phyloP scores from a whole-genome alignment of 2,113 vertebrate genomes.

The Delphinapterus leucas region DNA sequence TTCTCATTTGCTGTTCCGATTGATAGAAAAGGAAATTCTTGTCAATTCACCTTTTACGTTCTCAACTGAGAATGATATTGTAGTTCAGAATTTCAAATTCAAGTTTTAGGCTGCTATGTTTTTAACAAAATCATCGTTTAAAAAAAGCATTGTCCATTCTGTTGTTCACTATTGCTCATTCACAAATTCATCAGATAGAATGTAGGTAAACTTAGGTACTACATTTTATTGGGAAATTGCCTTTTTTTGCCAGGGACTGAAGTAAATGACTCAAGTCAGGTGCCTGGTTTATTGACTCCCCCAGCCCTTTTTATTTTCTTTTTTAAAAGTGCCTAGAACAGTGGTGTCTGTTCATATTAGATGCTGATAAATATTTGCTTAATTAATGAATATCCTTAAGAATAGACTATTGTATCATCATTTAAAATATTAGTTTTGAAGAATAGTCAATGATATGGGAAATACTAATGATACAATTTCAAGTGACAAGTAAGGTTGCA shows the following conservation, averaged over 20 bases:
- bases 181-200: conserved; percentile 44
- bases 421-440: not conserved
- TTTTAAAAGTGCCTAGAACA: not conserved
- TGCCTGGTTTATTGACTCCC: conserved; percentile 12
- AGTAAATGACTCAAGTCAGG: conserved; percentile 13
- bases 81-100: conserved; percentile 35
- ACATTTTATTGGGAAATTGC: conserved; percentile 30
- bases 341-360: not conserved
- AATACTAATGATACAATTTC: not conserved
- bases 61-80: not conserved
- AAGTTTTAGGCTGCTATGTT: not conserved
- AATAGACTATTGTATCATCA: not conserved
- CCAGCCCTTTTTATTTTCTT: not conserved
- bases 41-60: conserved; percentile 25
- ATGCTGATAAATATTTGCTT: not conserved
- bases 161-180: conserved; percentile 12
- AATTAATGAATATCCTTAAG: not conserved
- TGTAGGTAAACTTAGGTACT: not conserved
- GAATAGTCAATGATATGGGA: not conserved
- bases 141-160: not conserved
- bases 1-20: not conserved
- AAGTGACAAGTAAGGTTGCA: not conserved
- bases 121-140: conserved; percentile 29
- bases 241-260: conserved; percentile 28
- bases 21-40: conserved; percentile 43